These are phyloP conservation scores for Drosophila saltans DNA, from an alignment of 1,140 invertebrate genomes.

Conservation along the genomic window DNA sequence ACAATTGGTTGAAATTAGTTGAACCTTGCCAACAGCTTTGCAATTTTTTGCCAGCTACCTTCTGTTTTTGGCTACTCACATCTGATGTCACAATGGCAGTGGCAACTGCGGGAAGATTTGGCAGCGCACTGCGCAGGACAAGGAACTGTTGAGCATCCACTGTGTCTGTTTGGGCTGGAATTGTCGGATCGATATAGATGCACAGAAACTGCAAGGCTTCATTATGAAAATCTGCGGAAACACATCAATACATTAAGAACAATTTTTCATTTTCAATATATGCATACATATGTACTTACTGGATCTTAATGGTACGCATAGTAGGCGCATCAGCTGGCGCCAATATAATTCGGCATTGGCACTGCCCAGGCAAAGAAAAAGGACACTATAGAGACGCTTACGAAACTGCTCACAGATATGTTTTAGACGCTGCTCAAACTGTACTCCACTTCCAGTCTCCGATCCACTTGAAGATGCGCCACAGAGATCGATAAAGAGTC, in stretches of 20 bases:
- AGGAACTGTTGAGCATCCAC: constrained; percentile 72
- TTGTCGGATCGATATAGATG: constrained; percentile 60
- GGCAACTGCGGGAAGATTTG: constrained; percentile 10
- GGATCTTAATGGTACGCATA: constrained; percentile 46
- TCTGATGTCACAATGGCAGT: constrained; percentile 10
- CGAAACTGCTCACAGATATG: constrained; percentile 70
- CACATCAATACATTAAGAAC: background rate
- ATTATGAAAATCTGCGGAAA: constrained; percentile 59
- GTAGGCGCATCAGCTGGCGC: constrained; percentile 65
- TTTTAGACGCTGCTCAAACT: constrained; percentile 83
- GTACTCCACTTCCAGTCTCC: constrained; percentile 47
- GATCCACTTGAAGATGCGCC: constrained; percentile 43
- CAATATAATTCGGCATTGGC: constrained; percentile 73
- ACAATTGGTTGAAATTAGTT: constrained; percentile 55
- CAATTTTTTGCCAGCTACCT: background rate
- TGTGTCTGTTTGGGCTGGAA: constrained; percentile 55
- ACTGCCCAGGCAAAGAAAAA: constrained; percentile 70
- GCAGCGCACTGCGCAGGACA: constrained; percentile 52
- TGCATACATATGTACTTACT: constrained; percentile 48
- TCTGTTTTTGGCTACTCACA: constrained; percentile 26
- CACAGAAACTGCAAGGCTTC: constrained; percentile 69
- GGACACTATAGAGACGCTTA: constrained; percentile 66
- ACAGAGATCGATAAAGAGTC: constrained; percentile 79
- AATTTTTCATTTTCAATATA: background rate
- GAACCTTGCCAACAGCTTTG: background rate